Evolutionary conservation across 2,888 invertebrate species (phyloP).

Genomic region (Psylliodes chrysocephalus): DNA sequence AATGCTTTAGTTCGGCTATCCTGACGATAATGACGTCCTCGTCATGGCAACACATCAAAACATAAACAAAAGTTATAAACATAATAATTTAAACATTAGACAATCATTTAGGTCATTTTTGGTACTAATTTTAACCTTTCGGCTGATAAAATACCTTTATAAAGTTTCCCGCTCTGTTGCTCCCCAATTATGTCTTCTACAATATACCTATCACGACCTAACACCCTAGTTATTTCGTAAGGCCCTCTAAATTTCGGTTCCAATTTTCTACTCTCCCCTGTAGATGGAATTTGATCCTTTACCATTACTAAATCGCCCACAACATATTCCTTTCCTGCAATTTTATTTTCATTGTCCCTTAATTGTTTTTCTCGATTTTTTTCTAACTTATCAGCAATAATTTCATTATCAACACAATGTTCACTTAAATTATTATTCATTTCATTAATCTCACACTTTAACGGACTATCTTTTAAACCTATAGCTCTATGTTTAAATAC

Average conservation of each 20-base stretch:
- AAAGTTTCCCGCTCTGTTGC: neutral
- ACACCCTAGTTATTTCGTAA: constrained; percentile 10
- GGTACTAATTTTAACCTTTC: constrained; percentile 2
- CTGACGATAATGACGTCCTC: neutral
- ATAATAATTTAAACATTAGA: too few species aligned
- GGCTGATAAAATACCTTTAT: neutral
- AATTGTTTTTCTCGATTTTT: constrained; percentile 3
- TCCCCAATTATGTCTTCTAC: constrained; percentile 2
- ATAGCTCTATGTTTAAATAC: constrained; percentile 4
- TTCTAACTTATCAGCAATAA: neutral
- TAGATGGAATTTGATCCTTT: constrained; percentile 18
- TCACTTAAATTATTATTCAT: neutral
- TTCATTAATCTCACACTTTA: constrained; percentile 1
- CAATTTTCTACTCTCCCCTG: constrained; percentile 24
- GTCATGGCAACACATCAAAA: neutral
- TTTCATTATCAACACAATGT: neutral
- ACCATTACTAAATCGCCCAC: constrained; percentile 25
- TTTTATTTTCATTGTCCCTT: neutral
- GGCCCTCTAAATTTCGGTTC: constrained; percentile 20
- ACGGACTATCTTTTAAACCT: constrained; percentile 7
- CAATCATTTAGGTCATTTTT: neutral
- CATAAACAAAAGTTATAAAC: too few species aligned
- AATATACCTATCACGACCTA: constrained; percentile 6
- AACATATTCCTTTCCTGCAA: neutral
- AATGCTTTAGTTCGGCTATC: neutral